phyloP scores from a whole-genome alignment of 2,113 vertebrate genomes.

The pig (Sus scrofa) region T2T-Sscrofa CM000817.6:2124501-2125000 shows the following conservation, averaged over 20 bases:
- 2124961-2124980: neutral
- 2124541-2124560: fast-evolving
- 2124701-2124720: too few species aligned
- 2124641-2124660: neutral
- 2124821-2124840: neutral
- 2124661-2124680: fast-evolving
- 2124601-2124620: neutral
- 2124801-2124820: neutral
- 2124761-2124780: neutral
- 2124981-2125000: neutral
- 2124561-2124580: fast-evolving
- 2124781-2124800: neutral
- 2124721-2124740: neutral
- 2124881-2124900: neutral
- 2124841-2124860: fast-evolving
- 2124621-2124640: neutral
- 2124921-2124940: neutral
- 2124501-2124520: neutral
- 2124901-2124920: neutral
- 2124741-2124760: neutral
- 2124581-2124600: neutral
- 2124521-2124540: fast-evolving
- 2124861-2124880: neutral
- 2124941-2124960: neutral
- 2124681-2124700: neutral